Percentiles rank a stretch among this genome's conserved stretches.
phyloP scores from a whole-genome alignment of 2,888 invertebrate genomes.

The Agrenia bidenticulata region DNA sequence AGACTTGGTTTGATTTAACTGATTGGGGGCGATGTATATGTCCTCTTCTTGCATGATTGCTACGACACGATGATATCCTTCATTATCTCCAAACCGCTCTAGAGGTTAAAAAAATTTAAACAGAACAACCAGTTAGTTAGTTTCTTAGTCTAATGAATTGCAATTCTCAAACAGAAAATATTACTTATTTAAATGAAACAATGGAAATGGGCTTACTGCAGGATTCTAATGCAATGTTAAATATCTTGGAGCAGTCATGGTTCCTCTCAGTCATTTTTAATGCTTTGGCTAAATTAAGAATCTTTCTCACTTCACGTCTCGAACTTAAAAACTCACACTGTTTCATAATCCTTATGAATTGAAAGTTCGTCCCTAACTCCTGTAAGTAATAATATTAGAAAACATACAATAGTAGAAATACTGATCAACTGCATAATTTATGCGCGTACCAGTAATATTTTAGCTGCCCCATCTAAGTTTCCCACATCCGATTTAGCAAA shows the following conservation, averaged over 20 bases:
- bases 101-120: no score
- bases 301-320: slow-evolving; percentile 23
- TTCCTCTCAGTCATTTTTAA: slow-evolving; percentile 28
- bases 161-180: no score
- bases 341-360: slow-evolving; percentile 22
- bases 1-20: slow-evolving; percentile 30
- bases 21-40: slow-evolving; percentile 24
- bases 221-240: slow-evolving; percentile 21
- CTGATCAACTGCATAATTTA: not conserved
- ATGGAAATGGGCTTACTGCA: slow-evolving; percentile 27
- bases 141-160: no score
- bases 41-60: slow-evolving; percentile 37
- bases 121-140: no score
- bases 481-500: slow-evolving; percentile 37
- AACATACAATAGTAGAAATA: not conserved
- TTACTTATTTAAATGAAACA: no score
- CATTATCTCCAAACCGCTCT: slow-evolving; percentile 25
- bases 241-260: slow-evolving; percentile 29
- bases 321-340: slow-evolving; percentile 33
- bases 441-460: slow-evolving; percentile 26
- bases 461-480: slow-evolving; percentile 34
- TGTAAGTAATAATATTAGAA: slow-evolving; percentile 7
- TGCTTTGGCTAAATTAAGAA: slow-evolving; percentile 36
- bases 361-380: slow-evolving; percentile 31
- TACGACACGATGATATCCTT: slow-evolving; percentile 16